phyloP scores from a whole-genome alignment of 2,888 invertebrate genomes.

The Caenorhabditis sp. region DNA sequence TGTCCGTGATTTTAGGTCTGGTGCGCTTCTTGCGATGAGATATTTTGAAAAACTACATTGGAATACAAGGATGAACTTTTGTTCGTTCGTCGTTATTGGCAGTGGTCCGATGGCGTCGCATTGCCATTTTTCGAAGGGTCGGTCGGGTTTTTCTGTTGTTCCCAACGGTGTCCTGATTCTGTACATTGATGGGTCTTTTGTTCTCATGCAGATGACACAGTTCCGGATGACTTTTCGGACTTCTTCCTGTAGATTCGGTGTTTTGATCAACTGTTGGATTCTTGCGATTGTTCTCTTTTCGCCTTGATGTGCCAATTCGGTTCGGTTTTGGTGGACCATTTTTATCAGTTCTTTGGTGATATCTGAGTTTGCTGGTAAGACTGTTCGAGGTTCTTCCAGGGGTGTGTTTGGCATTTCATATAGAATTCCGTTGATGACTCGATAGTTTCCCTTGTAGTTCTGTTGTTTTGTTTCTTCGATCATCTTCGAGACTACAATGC shows the following conservation, averaged over 20 bases:
- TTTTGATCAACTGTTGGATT: background rate
- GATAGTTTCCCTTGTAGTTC: too few relatives aligned
- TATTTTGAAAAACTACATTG: too few relatives aligned
- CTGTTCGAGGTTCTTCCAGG: background rate
- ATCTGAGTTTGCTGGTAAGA: background rate
- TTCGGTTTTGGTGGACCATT: background rate
- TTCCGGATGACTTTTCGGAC: background rate
- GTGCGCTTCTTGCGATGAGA: too few relatives aligned
- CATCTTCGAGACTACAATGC: background rate
- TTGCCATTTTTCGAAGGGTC: constrained; percentile 28
- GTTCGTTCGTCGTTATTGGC: too few relatives aligned
- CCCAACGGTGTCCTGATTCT: background rate
- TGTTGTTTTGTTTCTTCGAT: background rate
- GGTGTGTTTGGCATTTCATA: too few relatives aligned
- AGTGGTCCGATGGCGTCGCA: too few relatives aligned
- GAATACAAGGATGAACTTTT: too few relatives aligned
- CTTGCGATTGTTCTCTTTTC: background rate
- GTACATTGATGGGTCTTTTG: constrained; percentile 3
- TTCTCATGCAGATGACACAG: background rate
- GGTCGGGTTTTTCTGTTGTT: background rate
- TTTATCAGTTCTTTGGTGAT: background rate
- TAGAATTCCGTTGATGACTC: background rate
- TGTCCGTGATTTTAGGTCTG: too few relatives aligned
- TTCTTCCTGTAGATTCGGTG: background rate
- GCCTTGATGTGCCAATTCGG: background rate